These are phyloP conservation scores for Pseudopipra pipra DNA, from an alignment of 2,113 vertebrate species.

Conservation along the genomic window DNA sequence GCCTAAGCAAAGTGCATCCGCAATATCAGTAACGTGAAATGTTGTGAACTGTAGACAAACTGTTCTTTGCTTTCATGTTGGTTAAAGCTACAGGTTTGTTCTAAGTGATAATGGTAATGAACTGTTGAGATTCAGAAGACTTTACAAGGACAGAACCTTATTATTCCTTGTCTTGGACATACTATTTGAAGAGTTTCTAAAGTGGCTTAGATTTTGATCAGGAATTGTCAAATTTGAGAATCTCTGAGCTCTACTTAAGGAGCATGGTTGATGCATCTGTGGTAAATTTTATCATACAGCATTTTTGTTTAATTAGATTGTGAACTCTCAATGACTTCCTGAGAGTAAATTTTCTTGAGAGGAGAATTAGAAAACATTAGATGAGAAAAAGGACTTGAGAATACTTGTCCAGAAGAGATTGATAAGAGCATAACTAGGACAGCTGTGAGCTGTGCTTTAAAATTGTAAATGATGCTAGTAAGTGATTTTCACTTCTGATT, in stretches of 20 bases:
- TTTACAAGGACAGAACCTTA: neutral
- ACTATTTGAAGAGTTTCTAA: neutral
- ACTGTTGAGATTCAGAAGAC: neutral
- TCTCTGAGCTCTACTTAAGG: neutral
- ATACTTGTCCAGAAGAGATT: conserved; percentile 65
- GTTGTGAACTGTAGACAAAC: neutral
- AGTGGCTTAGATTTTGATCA: neutral
- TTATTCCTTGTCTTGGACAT: neutral
- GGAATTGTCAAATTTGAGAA: conserved; percentile 32
- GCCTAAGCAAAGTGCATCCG: neutral
- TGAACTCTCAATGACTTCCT: conserved; percentile 58
- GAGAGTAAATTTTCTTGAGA: conserved; percentile 63
- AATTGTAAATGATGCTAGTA: conserved; percentile 49
- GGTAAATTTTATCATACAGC: conserved; percentile 9
- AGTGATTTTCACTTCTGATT: conserved; percentile 56
- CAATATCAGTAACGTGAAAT: neutral
- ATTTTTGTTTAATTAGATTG: conserved; percentile 52
- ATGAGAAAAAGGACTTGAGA: conserved; percentile 53
- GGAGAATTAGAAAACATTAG: conserved; percentile 53
- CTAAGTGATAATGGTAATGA: neutral
- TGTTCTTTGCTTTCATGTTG: neutral
- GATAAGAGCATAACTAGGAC: conserved; percentile 53
- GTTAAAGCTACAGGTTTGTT: neutral
- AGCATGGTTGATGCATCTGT: neutral
- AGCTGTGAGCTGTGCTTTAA: conserved; percentile 54